phyloP scores from a whole-genome alignment of 2,113 vertebrate species.

The Dolichotis patagonum region DNA sequence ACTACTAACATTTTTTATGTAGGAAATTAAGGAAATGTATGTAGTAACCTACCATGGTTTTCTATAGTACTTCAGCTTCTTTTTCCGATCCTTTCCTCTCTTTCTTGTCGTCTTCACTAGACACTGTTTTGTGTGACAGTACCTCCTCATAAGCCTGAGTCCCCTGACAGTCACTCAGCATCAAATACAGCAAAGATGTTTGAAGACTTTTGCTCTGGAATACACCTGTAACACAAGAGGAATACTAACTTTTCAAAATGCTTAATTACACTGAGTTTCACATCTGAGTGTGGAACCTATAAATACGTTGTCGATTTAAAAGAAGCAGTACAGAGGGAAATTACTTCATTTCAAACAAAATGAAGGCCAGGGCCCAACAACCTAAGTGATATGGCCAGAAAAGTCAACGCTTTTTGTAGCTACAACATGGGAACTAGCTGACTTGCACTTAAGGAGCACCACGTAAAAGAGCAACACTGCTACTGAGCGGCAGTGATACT shows the following conservation, averaged over 20 bases:
- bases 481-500: not conserved
- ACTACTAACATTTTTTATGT: conserved; percentile 38
- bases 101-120: conserved; percentile 89
- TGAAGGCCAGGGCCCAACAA: conserved; percentile 50
- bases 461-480: conserved; percentile 17
- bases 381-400: not conserved
- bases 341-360: conserved; percentile 71
- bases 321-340: conserved; percentile 57
- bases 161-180: conserved; percentile 87
- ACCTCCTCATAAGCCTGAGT: conserved; percentile 95
- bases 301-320: conserved; percentile 47
- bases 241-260: conserved; percentile 73
- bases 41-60: conserved; percentile 87
- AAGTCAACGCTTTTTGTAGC: not conserved
- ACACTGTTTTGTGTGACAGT: conserved; percentile 89
- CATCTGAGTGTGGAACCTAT: conserved; percentile 24
- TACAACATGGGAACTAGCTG: not conserved
- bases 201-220: conserved; percentile 80
- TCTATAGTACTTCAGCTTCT: conserved; percentile 86
- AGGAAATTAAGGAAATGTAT: conserved; percentile 57
- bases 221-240: conserved; percentile 83
- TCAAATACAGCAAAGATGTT: conserved; percentile 81
- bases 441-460: not conserved
- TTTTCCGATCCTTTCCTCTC: conserved; percentile 87
- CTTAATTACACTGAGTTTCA: conserved; percentile 59